Conservation (phyloP, 2,113 vertebrate species). For the Onychorhynchus coronatus region DNA sequence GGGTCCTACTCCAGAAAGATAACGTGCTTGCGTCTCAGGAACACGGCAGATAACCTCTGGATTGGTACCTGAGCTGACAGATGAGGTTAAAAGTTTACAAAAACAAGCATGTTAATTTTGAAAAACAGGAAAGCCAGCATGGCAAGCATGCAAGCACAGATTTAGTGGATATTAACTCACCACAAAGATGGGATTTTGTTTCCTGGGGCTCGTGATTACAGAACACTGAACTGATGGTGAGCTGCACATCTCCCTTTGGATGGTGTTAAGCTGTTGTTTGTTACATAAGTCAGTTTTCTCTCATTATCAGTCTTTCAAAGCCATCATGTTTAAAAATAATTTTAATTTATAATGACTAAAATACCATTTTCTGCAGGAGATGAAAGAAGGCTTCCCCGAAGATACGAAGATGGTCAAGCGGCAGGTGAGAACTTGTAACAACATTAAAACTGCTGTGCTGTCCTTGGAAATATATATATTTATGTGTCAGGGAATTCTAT, state of each 20-base stretch:
- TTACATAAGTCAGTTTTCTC: not conserved
- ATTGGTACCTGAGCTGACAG: not conserved
- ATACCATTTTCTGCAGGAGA: constrained; percentile 74
- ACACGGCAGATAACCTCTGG: not conserved
- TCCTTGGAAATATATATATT: not conserved
- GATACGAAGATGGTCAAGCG: constrained; percentile 78
- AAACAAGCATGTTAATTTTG: not conserved
- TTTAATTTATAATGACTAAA: constrained; percentile 38
- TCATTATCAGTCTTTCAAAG: not conserved
- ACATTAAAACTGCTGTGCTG: not conserved
- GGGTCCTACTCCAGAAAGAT: not conserved
- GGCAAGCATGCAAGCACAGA: not conserved
- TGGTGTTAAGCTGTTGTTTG: not conserved
- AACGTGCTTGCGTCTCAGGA: not conserved
- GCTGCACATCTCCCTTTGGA: not conserved
- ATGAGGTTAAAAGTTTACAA: not conserved
- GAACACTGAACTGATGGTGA: not conserved
- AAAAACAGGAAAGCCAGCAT: not conserved
- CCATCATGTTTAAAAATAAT: not conserved
- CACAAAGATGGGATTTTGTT: not conserved
- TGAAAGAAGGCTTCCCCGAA: constrained; percentile 76
- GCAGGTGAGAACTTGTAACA: constrained; percentile 67
- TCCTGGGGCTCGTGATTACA: not conserved
- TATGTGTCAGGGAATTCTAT: not conserved
- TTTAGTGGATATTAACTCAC: not conserved